These are phyloP conservation scores for Megaustenia siamemsis DNA, from an alignment of 2,888 invertebrate species.

Conservation along the genomic window DNA sequence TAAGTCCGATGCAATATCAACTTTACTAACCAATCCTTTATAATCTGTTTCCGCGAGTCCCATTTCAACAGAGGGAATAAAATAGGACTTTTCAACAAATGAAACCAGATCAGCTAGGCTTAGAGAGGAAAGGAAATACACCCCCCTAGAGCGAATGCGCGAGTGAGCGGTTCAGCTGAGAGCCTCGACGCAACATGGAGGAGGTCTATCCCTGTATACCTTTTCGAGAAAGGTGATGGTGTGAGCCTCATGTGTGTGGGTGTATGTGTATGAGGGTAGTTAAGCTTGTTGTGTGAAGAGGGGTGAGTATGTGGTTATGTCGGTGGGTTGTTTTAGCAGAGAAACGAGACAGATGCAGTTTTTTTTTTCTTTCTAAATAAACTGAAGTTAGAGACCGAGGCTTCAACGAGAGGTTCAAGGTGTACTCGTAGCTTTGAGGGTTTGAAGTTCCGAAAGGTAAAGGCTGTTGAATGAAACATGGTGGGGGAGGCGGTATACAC, in stretches of 20 bases:
- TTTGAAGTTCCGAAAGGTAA: background rate
- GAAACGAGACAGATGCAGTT: too few relatives aligned
- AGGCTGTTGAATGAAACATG: background rate
- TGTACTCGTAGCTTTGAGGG: slow-evolving; percentile 2
- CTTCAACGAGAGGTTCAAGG: too few relatives aligned
- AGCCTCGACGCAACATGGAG: background rate
- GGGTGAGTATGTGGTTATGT: too few relatives aligned
- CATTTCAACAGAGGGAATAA: too few relatives aligned
- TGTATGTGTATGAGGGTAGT: background rate
- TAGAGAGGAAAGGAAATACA: background rate
- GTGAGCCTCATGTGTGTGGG: background rate
- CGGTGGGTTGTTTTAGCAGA: too few relatives aligned
- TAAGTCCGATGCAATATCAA: too few relatives aligned
- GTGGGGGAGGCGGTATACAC: background rate
- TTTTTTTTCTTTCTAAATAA: too few relatives aligned
- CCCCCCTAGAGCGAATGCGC: background rate
- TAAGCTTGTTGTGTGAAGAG: too few relatives aligned
- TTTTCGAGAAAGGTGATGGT: background rate
- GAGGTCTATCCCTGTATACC: background rate
- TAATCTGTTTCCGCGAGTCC: too few relatives aligned
- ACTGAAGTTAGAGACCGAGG: too few relatives aligned
- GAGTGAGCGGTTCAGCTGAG: background rate
- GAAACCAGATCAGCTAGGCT: background rate
- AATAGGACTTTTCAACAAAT: background rate
- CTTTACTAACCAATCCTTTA: too few relatives aligned